phyloP scores from a whole-genome alignment of 92 coral and sea anemone species.

The Palythoa caribaeorum region DNA sequence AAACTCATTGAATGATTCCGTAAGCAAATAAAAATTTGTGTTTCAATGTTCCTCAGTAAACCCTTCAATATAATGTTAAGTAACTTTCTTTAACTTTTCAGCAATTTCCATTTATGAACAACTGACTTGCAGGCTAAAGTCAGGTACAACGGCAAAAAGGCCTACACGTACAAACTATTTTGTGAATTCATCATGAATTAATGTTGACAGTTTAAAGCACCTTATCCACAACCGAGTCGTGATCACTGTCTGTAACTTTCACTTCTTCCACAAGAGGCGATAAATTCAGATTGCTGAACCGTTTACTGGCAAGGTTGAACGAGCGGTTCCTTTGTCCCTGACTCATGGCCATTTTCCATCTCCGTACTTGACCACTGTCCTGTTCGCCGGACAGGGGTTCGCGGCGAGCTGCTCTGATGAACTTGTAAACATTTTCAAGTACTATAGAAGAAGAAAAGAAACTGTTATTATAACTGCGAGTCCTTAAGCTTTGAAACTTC shows the following conservation, averaged over 20 bases:
- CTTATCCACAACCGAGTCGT: constrained; percentile 95
- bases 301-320: background rate
- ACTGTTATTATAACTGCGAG: background rate
- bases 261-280: constrained; percentile 40
- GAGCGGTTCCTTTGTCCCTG: background rate
- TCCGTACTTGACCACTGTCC: background rate
- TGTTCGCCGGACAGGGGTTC: background rate
- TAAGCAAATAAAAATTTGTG: too few species aligned
- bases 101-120: too few species aligned
- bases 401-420: constrained; percentile 26
- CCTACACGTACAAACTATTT: too few species aligned
- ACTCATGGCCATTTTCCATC: constrained; percentile 24
- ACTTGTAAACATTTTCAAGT: constrained; percentile 11
- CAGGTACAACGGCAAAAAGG: too few species aligned
- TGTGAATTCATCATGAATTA: background rate
- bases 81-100: too few species aligned
- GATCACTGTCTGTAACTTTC: constrained; percentile 77
- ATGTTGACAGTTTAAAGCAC: constrained; percentile 35
- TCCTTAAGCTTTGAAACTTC: too few species aligned
- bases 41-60: too few species aligned
- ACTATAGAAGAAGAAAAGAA: background rate
- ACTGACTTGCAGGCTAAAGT: too few species aligned
- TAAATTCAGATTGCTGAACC: constrained; percentile 30
- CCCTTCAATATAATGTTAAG: too few species aligned
- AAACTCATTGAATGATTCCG: too few species aligned